A percentile compares a stretch with the other conserved stretches of the same genome.
Conservation (phyloP, 2,797 vertebrate genomes). For the Spondyliosoma cantharus region DNA sequence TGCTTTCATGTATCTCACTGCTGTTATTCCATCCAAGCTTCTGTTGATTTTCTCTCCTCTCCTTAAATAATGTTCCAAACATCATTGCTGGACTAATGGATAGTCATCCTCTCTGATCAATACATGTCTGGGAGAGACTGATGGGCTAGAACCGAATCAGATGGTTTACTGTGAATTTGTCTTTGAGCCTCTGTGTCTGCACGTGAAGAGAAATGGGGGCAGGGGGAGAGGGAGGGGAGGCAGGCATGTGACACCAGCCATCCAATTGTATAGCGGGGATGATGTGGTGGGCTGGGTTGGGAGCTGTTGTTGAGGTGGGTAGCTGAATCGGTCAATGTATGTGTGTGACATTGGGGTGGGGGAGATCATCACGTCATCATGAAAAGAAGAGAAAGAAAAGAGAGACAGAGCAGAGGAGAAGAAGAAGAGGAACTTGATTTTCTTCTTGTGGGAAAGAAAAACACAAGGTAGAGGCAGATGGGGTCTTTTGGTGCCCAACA, state of each 20-base stretch:
- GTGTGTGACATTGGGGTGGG: neutral
- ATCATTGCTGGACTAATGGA: slow-evolving; percentile 14
- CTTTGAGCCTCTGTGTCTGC: slow-evolving; percentile 50
- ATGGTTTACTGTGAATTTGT: slow-evolving; percentile 44
- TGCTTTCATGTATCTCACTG: neutral
- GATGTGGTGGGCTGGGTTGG: slow-evolving; percentile 22
- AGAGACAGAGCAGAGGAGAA: neutral
- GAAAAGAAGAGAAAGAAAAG: neutral
- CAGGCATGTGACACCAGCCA: slow-evolving; percentile 61
- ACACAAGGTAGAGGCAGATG: slow-evolving; percentile 3
- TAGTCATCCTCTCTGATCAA: slow-evolving; percentile 37
- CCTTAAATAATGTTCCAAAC: slow-evolving; percentile 12
- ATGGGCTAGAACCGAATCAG: slow-evolving; percentile 12
- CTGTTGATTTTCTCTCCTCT: neutral
- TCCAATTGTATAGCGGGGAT: slow-evolving; percentile 42
- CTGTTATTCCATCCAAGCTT: neutral
- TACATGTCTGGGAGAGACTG: slow-evolving; percentile 8
- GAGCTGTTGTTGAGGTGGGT: slow-evolving; percentile 38
- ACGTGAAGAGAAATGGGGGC: slow-evolving; percentile 62
- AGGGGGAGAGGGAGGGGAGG: slow-evolving; percentile 14
- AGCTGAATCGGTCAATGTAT: neutral
- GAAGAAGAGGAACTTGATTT: neutral
- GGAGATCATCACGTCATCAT: slow-evolving; percentile 3
- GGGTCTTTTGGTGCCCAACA: neutral
- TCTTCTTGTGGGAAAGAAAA: neutral